phyloP scores from a whole-genome alignment of 2,113 vertebrate genomes.

The Mus musculus region GRCm39 chr9:69268001-69268500 shows the following conservation, averaged over 20 bases:
- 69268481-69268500: neutral
- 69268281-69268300: neutral
- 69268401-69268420: neutral
- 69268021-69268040: neutral
- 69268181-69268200: neutral
- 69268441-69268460: neutral
- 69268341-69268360: neutral
- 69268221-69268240: neutral
- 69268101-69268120: neutral
- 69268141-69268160: neutral
- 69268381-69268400: no score
- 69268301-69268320: neutral
- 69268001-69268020: conserved; percentile 7
- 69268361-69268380: neutral
- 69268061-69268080: neutral
- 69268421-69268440: neutral
- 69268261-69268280: neutral
- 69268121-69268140: neutral
- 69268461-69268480: neutral
- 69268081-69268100: neutral
- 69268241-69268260: neutral
- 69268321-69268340: neutral
- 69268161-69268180: neutral
- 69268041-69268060: neutral
- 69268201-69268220: neutral